Evolutionary conservation across 2,113 vertebrate genomes (phyloP).

Genomic region (Labrus mixtus): DNA sequence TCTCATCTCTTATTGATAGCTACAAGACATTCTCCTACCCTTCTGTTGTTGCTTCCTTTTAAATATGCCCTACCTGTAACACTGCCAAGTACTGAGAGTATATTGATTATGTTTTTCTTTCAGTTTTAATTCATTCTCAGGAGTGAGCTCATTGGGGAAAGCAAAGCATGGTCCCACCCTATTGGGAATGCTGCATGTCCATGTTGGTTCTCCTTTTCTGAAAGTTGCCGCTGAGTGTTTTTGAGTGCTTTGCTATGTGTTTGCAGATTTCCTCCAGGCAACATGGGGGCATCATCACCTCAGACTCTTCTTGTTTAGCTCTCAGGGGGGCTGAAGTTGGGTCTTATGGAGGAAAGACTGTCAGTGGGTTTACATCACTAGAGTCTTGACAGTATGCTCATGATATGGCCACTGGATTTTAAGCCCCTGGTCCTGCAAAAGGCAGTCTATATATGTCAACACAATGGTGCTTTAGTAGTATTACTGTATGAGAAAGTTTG

Average conservation of each 20-base stretch:
- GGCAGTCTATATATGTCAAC: too few relatives aligned
- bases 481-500: neutral
- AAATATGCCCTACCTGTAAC: conserved; percentile 5
- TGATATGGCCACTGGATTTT: neutral
- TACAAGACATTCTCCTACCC: conserved; percentile 18
- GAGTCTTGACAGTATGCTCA: neutral
- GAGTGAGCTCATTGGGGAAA: conserved; percentile 9
- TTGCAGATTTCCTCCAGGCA: conserved; percentile 2
- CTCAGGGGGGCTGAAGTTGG: neutral
- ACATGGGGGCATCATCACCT: conserved; percentile 18
- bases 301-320: conserved; percentile 3
- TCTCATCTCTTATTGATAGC: conserved; percentile 50
- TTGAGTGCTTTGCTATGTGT: neutral
- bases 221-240: neutral
- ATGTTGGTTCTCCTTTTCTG: neutral
- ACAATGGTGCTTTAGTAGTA: neutral
- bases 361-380: neutral
- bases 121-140: neutral
- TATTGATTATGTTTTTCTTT: conserved; percentile 18
- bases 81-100: conserved; percentile 23
- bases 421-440: neutral
- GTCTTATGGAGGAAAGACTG: neutral
- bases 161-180: neutral
- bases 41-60: conserved; percentile 17
- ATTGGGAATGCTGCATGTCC: conserved; percentile 9